A percentile compares a stretch with the other conserved stretches of the same genome.
Conservation (phyloP, 2,113 vertebrate species). For the Malurus cyaneus region DNA sequence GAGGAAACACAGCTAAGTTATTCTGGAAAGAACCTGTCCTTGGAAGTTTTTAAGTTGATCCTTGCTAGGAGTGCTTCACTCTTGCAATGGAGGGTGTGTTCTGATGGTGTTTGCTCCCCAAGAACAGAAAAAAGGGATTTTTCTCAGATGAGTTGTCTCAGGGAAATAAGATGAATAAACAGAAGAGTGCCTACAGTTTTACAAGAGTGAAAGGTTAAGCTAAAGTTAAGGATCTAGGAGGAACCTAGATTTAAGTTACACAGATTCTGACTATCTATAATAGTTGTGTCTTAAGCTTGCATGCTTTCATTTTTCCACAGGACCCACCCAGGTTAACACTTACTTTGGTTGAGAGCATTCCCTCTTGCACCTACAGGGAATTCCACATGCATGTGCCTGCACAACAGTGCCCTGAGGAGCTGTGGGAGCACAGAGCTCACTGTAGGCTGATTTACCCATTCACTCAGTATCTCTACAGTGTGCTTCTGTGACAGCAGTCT, state of each 20-base stretch:
- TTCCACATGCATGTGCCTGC: not conserved
- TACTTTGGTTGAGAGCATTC: not conserved
- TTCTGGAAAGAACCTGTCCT: not conserved
- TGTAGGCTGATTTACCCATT: conserved; percentile 40
- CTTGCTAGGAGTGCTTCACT: not conserved
- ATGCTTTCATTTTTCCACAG: not conserved
- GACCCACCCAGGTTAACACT: not conserved
- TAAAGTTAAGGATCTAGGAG: not conserved
- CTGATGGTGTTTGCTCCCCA: not conserved
- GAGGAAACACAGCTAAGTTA: not conserved
- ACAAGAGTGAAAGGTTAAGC: not conserved
- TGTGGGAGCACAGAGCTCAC: conserved; percentile 38
- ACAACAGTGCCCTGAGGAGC: not conserved
- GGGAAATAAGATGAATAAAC: not conserved
- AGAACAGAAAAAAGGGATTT: not conserved
- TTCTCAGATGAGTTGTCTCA: not conserved
- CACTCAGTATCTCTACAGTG: conserved; percentile 63
- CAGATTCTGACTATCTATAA: not conserved
- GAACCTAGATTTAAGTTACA: not conserved
- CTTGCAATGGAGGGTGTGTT: not conserved
- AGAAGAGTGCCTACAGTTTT: not conserved
- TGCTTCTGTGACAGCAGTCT: conserved; percentile 69
- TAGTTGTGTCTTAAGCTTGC: not conserved
- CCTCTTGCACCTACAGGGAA: not conserved
- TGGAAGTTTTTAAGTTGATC: not conserved